phyloP scores from a whole-genome alignment of 2,113 vertebrate species.

The Sinocyclocheilus anshuiensis region DNA sequence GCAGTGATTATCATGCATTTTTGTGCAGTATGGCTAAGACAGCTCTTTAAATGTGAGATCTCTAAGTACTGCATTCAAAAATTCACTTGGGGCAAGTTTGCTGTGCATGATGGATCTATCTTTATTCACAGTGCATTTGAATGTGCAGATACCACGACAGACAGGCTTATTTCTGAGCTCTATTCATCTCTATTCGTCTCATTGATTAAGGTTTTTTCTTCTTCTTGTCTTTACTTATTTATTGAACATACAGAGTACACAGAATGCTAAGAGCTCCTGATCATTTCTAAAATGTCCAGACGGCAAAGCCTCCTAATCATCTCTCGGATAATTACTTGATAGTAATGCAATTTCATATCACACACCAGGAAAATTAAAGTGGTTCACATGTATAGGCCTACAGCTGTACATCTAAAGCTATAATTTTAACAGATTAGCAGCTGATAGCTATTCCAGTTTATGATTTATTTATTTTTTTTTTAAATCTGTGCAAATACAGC shows the following conservation, averaged over 20 bases:
- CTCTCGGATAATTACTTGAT: conserved; percentile 1
- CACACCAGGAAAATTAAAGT: background rate
- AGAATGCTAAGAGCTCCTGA: conserved; percentile 2
- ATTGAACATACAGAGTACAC: background rate
- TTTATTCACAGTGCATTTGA: too few species aligned
- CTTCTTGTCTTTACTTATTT: background rate
- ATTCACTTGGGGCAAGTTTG: too few species aligned
- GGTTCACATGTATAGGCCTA: background rate
- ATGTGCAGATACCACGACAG: too few species aligned
- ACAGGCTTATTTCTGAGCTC: too few species aligned
- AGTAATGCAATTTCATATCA: conserved; percentile 25
- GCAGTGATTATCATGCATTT: too few species aligned
- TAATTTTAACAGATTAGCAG: background rate
- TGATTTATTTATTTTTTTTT: background rate
- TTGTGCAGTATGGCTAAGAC: too few species aligned
- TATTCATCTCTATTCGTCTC: too few species aligned
- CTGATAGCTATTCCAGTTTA: background rate
- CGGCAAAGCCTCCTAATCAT: background rate
- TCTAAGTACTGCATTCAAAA: too few species aligned
- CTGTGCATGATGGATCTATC: too few species aligned
- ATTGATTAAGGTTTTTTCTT: too few species aligned
- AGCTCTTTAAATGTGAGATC: too few species aligned
- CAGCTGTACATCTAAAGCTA: conserved; percentile 2
- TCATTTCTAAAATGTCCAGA: background rate
- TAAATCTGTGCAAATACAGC: background rate